Evolutionary conservation across 1,140 invertebrate genomes (phyloP), one percentile per base, ranked within the genome.

Genomic region (Panulirus ornatus): DNA sequence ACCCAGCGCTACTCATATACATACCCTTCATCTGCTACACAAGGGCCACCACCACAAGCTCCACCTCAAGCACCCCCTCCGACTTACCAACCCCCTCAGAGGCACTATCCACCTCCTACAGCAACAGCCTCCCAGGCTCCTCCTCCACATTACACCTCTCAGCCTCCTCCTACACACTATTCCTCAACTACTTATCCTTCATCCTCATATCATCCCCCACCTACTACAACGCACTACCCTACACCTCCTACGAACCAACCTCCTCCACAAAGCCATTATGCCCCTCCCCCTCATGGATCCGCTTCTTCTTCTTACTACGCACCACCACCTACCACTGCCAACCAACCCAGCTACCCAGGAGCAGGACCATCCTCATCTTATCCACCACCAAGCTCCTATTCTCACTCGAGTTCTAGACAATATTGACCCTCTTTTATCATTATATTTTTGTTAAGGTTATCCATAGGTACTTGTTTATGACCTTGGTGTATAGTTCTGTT

Each of bases 51-150:
- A n/a, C 70, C 83, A 14, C 91, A 92, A 76, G 87, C 87, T 19
- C 88, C 87, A 2, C 83, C 91, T 22, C 91, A 86, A 16, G 81
- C 87, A 42, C 91, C 91, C 63, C 91, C 91, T 42, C 91, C 91
- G 8, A 85, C 75, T 6, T 86, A 88, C 76, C 88, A 84, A 16
- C 66, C 63, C 6, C 79, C 87, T 63, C 81, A 73, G 42, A 73
- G 81, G 11, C 66, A 84, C 34, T 90, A 83, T 27, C 44, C 88
- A 3, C 81, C 88, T 0, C 54, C 88, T 40, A 36, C 82, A 11
- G 51, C 82, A 38, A 47, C 73, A 1, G 58, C 88, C 34, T 78
- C 81, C 22, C 81, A 71, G 3, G n/a, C 76, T 73, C 75, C 91
- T 30, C 91, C 91, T 11, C 84, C 88, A 58, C 88, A 54, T 51